Conservation (phyloP, 2,888 invertebrate species). For the Lapara coniferarum region DNA sequence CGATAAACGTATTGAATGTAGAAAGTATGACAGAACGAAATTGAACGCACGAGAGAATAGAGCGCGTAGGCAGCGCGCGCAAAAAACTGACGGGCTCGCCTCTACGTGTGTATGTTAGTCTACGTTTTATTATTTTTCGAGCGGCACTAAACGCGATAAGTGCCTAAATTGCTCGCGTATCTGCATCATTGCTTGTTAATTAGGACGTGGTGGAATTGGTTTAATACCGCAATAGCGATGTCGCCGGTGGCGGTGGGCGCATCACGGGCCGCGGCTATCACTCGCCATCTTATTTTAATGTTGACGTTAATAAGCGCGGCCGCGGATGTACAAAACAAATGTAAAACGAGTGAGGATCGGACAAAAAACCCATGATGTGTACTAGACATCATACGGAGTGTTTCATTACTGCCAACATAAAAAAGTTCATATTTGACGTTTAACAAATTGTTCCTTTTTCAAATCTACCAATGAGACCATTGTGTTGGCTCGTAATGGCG, state of each 20-base stretch:
- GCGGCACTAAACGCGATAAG: conserved; percentile 33
- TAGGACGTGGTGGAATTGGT: conserved; percentile 60
- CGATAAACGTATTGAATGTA: conserved; percentile 76
- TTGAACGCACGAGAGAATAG: conserved; percentile 65
- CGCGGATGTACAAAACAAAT: conserved; percentile 72
- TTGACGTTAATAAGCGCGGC: conserved; percentile 72
- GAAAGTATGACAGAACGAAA: conserved; percentile 76
- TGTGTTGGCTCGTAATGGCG: conserved; percentile 82
- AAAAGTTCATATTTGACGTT: conserved; percentile 83
- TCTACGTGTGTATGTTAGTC: conserved; percentile 55
- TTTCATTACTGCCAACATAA: conserved; percentile 31
- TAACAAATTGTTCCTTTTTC: conserved; percentile 84
- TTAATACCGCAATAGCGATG: conserved; percentile 71
- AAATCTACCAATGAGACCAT: conserved; percentile 83
- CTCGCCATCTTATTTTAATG: conserved; percentile 71
- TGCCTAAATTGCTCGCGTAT: conserved; percentile 35
- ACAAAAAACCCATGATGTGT: conserved; percentile 76
- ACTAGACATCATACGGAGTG: conserved; percentile 76
- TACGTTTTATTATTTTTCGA: conserved; percentile 32
- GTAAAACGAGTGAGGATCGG: conserved; percentile 71
- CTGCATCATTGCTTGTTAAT: conserved; percentile 61
- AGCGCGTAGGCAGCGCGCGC: conserved; percentile 65
- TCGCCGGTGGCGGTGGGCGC: conserved; percentile 65
- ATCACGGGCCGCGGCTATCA: conserved; percentile 48
- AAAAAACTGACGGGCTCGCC: conserved; percentile 54